Percentiles rank a stretch among this genome's conserved stretches.
Evolutionary conservation across 2,888 invertebrate genomes (phyloP).

Genomic region (Conops quadrifasciatus): DNA sequence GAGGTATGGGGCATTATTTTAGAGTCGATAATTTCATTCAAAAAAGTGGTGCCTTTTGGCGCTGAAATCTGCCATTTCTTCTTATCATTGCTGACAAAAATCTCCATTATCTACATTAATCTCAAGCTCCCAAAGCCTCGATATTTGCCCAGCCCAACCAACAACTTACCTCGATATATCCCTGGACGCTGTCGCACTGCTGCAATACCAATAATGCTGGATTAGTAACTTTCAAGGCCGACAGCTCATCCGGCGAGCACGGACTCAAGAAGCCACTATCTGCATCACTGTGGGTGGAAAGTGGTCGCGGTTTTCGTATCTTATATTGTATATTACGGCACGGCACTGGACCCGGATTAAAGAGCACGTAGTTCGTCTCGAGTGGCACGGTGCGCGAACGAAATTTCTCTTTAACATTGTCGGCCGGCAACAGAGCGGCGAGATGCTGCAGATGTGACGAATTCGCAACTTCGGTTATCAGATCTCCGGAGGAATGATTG

Average conservation of each 20-base stretch:
- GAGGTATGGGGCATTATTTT: no score
- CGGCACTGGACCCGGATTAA: slow-evolving; percentile 64
- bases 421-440: slow-evolving; percentile 46
- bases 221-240: slow-evolving; percentile 54
- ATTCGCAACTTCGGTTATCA: slow-evolving; percentile 51
- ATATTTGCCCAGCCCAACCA: no score
- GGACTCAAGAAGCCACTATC: slow-evolving; percentile 74
- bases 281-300: slow-evolving; percentile 69
- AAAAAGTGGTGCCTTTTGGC: no score
- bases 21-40: no score
- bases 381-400: slow-evolving; percentile 62
- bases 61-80: no score
- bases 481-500: slow-evolving; percentile 21
- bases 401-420: slow-evolving; percentile 52
- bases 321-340: slow-evolving; percentile 63
- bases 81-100: no score
- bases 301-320: slow-evolving; percentile 61
- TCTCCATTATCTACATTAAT: no score
- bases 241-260: slow-evolving; percentile 69
- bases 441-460: slow-evolving; percentile 56
- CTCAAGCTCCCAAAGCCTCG: no score
- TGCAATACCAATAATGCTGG: slow-evolving; percentile 62
- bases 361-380: slow-evolving; percentile 64
- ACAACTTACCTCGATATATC: slow-evolving; percentile 65
- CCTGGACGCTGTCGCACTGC: slow-evolving; percentile 65